phyloP scores from a whole-genome alignment of 1,140 invertebrate species.

The Sitobion miscanthi region DNA sequence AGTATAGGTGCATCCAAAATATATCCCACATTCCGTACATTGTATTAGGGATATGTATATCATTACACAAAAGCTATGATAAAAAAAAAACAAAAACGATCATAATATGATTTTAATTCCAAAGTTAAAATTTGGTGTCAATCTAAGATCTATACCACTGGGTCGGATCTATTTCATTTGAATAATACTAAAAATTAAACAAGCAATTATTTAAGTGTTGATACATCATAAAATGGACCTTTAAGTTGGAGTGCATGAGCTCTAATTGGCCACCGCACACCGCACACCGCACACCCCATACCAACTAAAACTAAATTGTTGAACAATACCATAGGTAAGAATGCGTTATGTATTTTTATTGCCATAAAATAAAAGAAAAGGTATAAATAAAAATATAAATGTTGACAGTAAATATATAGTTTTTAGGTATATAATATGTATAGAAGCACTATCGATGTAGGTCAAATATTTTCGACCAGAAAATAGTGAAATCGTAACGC shows the following conservation, averaged over 20 bases:
- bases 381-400: not conserved
- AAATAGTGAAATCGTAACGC: constrained; percentile 20
- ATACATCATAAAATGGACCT: not conserved
- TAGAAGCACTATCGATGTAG: not conserved
- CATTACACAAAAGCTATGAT: no score
- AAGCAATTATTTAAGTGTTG: not conserved
- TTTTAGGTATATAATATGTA: not conserved
- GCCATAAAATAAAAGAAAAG: not conserved
- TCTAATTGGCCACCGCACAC: no score
- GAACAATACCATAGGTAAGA: no score
- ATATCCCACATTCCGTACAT: no score
- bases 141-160: not conserved
- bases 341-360: not conserved
- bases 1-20: no score
- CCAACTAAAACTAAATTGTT: not conserved
- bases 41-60: no score
- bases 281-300: not conserved
- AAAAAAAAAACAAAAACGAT: no score
- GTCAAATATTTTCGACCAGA: not conserved
- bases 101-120: no score
- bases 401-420: not conserved
- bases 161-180: not conserved
- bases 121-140: not conserved
- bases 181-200: not conserved
- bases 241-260: not conserved